Evolutionary conservation across 1,140 invertebrate genomes (phyloP).

Genomic region (Caerostris extrusa): DNA sequence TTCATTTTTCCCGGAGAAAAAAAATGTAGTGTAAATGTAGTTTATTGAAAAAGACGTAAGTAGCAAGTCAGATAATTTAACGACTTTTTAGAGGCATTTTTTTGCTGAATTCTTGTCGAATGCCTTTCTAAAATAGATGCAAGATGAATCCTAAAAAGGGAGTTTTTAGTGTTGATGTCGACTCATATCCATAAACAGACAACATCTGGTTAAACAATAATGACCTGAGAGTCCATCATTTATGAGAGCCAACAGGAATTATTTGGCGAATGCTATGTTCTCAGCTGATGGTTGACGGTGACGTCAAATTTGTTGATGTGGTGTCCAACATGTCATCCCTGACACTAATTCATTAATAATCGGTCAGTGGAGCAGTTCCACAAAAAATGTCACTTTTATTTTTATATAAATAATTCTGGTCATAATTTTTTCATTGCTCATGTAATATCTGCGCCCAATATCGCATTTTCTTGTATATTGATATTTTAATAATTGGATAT

Average conservation of each 20-base stretch:
- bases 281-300: not conserved
- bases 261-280: not conserved
- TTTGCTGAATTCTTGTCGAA: not conserved
- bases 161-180: not conserved
- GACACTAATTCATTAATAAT: not conserved
- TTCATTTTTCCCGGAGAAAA: too few species aligned
- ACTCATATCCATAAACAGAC: not conserved
- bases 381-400: not conserved
- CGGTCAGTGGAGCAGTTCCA: not conserved
- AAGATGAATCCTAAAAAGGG: not conserved
- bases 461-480: too few species aligned
- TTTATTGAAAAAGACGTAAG: not conserved
- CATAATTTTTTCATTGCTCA: too few species aligned
- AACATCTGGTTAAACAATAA: not conserved
- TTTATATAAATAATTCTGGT: too few species aligned
- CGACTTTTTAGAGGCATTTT: not conserved
- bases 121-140: not conserved
- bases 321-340: not conserved
- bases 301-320: conserved; percentile 9
- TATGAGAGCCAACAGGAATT: not conserved
- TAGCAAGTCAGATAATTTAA: not conserved
- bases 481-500: too few species aligned
- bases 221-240: not conserved
- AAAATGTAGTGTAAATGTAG: too few species aligned
- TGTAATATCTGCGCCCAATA: too few species aligned